Evolutionary conservation across 2,797 vertebrate species (phyloP).

Genomic region (Mareca penelope): DNA sequence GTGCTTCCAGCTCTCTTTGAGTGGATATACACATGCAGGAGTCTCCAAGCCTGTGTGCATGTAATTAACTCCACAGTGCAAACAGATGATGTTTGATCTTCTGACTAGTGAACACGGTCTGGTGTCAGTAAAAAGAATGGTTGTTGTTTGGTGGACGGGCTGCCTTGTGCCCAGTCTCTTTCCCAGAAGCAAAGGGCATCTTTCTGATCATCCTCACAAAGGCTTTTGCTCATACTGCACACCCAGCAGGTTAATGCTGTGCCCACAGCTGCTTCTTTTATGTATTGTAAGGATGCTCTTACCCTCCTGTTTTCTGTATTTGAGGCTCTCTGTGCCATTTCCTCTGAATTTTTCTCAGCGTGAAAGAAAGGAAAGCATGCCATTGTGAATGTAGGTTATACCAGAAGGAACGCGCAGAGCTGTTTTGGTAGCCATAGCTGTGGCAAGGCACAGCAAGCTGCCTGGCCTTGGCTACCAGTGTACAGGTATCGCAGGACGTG

Average conservation of each 20-base stretch:
- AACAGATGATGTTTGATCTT: constrained; percentile 58
- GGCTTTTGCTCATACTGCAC: fast-evolving
- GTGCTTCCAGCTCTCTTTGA: constrained; percentile 11
- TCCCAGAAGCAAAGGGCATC: not conserved
- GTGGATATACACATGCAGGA: not conserved
- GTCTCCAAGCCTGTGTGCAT: not conserved
- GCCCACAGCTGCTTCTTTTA: not conserved
- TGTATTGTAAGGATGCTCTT: not conserved
- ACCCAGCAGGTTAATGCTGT: not conserved
- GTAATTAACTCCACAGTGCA: constrained; percentile 10
- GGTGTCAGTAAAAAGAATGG: not conserved
- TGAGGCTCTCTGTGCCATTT: not conserved
- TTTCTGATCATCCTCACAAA: not conserved
- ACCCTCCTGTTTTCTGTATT: not conserved
- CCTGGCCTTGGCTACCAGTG: not conserved
- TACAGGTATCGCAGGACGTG: not conserved
- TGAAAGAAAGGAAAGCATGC: not conserved
- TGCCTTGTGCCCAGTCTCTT: not conserved
- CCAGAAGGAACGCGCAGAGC: not conserved
- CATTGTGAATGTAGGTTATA: not conserved
- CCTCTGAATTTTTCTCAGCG: not conserved
- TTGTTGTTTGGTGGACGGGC: not conserved
- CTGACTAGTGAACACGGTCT: not conserved
- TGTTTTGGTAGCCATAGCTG: constrained; percentile 25
- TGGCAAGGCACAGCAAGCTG: not conserved